These are phyloP conservation scores for Plecturocebus donacophilus DNA, from an alignment of 2,113 vertebrate genomes.

Conservation along the genomic window DNA sequence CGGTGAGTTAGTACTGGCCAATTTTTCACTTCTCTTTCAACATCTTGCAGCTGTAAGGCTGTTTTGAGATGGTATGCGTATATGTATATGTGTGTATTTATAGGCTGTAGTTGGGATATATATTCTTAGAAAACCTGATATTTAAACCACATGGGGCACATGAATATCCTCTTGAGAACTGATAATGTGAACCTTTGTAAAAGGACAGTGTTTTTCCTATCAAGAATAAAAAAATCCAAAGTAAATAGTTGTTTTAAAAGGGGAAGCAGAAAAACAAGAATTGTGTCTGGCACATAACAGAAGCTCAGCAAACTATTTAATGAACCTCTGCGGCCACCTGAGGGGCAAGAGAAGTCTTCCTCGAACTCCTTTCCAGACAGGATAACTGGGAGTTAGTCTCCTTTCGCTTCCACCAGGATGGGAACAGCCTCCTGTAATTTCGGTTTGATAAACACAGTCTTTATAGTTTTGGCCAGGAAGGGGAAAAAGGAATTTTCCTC, in stretches of 20 bases:
- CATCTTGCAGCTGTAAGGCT: background rate
- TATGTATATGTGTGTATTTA: background rate
- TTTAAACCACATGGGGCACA: slow-evolving; percentile 33
- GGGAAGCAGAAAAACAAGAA: background rate
- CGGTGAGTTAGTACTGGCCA: slow-evolving; percentile 51
- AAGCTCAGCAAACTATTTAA: background rate
- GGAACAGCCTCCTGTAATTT: slow-evolving; percentile 56
- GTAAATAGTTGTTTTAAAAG: slow-evolving; percentile 8
- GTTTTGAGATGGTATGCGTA: background rate
- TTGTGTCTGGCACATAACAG: background rate
- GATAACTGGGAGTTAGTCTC: background rate
- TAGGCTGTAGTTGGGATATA: slow-evolving; percentile 8
- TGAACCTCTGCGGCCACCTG: background rate
- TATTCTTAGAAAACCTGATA: slow-evolving; percentile 51
- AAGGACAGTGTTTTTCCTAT: slow-evolving; percentile 26
- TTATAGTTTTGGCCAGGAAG: slow-evolving; percentile 9
- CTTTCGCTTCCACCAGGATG: background rate
- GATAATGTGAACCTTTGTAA: slow-evolving; percentile 19
- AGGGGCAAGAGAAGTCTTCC: background rate
- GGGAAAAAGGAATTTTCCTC: slow-evolving; percentile 30
- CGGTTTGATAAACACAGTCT: slow-evolving; percentile 55
- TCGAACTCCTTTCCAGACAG: background rate
- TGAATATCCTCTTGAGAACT: background rate
- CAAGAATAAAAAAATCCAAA: slow-evolving; percentile 2
- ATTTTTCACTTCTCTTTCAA: slow-evolving; percentile 56